Conservation (phyloP, 2,113 vertebrate genomes). For the Oncorhynchus clarkii region DNA sequence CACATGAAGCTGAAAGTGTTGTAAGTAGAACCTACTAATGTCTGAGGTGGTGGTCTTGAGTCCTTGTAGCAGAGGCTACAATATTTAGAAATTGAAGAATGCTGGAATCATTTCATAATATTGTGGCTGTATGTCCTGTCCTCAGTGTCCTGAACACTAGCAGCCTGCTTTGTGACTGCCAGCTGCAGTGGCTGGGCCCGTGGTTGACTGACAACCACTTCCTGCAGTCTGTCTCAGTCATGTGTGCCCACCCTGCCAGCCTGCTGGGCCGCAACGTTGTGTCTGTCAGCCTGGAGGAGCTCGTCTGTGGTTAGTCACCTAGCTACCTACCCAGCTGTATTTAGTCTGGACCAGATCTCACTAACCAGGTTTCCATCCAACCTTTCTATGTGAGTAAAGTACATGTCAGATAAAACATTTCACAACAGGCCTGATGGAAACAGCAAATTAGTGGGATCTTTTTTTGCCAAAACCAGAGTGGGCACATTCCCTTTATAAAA, state of each 20-base stretch:
- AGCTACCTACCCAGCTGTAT: background rate
- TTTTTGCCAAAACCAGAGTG: too few species aligned
- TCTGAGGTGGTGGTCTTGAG: too few species aligned
- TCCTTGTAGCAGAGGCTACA: too few species aligned
- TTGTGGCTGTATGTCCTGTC: background rate
- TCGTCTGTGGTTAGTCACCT: constrained; percentile 90
- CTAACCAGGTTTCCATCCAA: too few species aligned
- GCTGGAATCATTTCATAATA: too few species aligned
- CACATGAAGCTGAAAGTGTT: constrained; percentile 90
- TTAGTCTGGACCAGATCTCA: background rate
- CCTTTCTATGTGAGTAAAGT: too few species aligned
- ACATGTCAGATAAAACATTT: too few species aligned
- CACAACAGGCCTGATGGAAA: too few species aligned
- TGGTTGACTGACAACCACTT: constrained; percentile 88
- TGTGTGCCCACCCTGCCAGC: constrained; percentile 89
- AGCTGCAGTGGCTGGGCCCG: constrained; percentile 91
- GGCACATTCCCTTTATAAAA: too few species aligned
- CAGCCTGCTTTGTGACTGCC: constrained; percentile 95
- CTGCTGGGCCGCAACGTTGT: constrained; percentile 86
- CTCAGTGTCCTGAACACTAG: constrained; percentile 91
- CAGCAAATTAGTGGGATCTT: too few species aligned
- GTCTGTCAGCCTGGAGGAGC: constrained; percentile 80
- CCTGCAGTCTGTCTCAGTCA: constrained; percentile 81
- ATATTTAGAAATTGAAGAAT: background rate
- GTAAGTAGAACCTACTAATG: constrained; percentile 74